Evolutionary conservation across 2,888 invertebrate species (phyloP).

Genomic region (Bombylius discolor): DNA sequence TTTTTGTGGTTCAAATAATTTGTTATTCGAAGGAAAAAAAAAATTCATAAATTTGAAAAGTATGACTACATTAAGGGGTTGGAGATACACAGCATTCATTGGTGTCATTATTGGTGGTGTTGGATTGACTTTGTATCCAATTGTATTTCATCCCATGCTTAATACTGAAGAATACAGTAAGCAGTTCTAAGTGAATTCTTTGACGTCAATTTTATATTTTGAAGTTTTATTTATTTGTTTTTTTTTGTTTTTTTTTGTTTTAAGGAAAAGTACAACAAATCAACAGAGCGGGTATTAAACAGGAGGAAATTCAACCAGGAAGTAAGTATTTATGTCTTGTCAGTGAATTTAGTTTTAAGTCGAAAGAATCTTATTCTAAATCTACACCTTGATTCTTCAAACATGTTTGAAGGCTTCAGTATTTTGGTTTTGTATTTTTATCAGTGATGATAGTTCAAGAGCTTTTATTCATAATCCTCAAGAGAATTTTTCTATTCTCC

Average conservation of each 20-base stretch:
- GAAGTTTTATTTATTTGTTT: too few relatives aligned
- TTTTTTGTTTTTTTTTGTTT: conserved; percentile 7
- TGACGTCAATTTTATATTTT: neutral
- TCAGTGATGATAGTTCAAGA: too few relatives aligned
- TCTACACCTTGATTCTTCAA: too few relatives aligned
- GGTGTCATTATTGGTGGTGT: conserved; percentile 43
- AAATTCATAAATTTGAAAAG: neutral
- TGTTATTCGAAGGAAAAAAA: neutral
- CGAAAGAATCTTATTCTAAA: too few relatives aligned
- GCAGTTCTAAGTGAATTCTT: neutral
- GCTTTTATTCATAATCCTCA: too few relatives aligned
- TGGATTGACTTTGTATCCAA: conserved; percentile 44
- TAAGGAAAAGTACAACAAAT: conserved; percentile 38
- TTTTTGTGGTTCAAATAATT: too few relatives aligned
- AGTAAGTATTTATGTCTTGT: conserved; percentile 30
- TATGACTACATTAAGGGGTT: conserved; percentile 38
- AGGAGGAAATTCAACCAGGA: conserved; percentile 45
- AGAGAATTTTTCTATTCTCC: too few relatives aligned
- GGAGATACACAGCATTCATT: conserved; percentile 44
- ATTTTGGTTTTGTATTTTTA: too few relatives aligned
- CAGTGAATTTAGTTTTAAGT: neutral
- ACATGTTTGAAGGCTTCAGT: too few relatives aligned
- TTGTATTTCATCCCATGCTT: conserved; percentile 47
- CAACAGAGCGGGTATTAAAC: conserved; percentile 38
- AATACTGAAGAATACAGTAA: conserved; percentile 43